Conservation (phyloP, 2,888 invertebrate genomes). For the Nowickia ferox region DNA sequence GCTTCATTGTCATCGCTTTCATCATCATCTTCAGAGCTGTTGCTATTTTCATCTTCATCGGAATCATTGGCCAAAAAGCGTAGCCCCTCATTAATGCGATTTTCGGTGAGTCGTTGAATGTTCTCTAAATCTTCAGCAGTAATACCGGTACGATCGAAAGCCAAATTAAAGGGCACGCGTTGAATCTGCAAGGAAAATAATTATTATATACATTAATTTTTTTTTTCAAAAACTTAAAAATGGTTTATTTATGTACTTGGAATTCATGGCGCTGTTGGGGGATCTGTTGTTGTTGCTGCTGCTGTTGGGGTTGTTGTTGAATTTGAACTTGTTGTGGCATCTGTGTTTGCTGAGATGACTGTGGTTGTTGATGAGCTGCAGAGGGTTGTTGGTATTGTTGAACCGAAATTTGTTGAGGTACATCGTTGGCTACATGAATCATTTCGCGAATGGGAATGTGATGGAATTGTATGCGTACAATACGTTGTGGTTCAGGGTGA, state of each 20-base stretch:
- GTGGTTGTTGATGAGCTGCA: constrained; percentile 46
- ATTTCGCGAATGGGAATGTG: constrained; percentile 83
- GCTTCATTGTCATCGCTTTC: constrained; percentile 67
- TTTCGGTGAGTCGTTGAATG: constrained; percentile 83
- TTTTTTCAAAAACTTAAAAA: background rate
- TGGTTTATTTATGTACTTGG: constrained; percentile 71
- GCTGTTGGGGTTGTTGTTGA: constrained; percentile 43
- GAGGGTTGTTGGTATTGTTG: constrained; percentile 73
- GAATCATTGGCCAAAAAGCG: constrained; percentile 80
- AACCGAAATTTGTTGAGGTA: constrained; percentile 79
- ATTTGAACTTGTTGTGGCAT: constrained; percentile 76
- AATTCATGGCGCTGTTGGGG: constrained; percentile 76
- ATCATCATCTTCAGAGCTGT: constrained; percentile 79
- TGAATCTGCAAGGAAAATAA: constrained; percentile 77
- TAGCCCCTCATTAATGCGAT: constrained; percentile 82
- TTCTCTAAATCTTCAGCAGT: constrained; percentile 83
- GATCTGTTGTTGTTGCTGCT: constrained; percentile 75
- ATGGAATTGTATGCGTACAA: constrained; percentile 83
- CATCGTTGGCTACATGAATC: constrained; percentile 82
- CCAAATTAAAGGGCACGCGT: constrained; percentile 81
- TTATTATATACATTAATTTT: background rate
- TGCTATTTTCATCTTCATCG: constrained; percentile 76
- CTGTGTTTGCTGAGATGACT: constrained; percentile 72
- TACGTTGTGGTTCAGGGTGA: constrained; percentile 82
- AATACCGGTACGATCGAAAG: constrained; percentile 82